Percentiles rank a stretch among this genome's conserved stretches.
Evolutionary conservation across 1,140 invertebrate species (phyloP).

Genomic region (Drosophila kanapiae): DNA sequence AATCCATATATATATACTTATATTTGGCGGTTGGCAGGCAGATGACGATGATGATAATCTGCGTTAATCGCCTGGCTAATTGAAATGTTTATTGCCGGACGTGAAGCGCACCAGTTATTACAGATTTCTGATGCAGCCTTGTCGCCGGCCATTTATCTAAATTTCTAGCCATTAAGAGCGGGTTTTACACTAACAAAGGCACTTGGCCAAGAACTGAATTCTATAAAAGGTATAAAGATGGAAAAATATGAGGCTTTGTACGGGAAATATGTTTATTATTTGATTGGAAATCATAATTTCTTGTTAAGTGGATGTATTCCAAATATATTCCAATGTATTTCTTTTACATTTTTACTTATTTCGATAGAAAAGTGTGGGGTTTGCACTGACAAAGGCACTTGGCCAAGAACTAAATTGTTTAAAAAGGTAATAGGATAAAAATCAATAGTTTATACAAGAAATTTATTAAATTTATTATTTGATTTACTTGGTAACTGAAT

Average conservation of each 20-base stretch:
- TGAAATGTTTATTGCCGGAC: conserved; percentile 54
- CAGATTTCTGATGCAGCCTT: conserved; percentile 31
- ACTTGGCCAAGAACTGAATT: background rate
- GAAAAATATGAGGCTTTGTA: too few relatives aligned
- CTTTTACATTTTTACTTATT: too few relatives aligned
- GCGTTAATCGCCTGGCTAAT: conserved; percentile 48
- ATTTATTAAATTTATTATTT: too few relatives aligned
- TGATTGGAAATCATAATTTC: too few relatives aligned
- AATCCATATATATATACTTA: conserved; percentile 10
- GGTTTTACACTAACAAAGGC: background rate
- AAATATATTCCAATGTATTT: too few relatives aligned
- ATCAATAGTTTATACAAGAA: too few relatives aligned
- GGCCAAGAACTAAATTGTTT: background rate
- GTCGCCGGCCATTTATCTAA: conserved; percentile 44
- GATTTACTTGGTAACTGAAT: too few relatives aligned
- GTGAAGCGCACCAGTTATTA: conserved; percentile 38
- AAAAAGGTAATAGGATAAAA: too few relatives aligned
- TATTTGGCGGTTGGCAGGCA: conserved; percentile 9
- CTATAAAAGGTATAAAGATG: too few relatives aligned
- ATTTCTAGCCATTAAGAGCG: conserved; percentile 22
- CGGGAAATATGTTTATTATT: too few relatives aligned
- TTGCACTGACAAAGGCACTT: conserved; percentile 2
- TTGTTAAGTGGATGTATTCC: too few relatives aligned
- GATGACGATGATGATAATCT: conserved; percentile 20
- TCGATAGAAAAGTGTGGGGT: background rate